Percentiles rank a stretch among this genome's conserved stretches.
Evolutionary conservation across 2,113 vertebrate species (phyloP).

Genomic region (Sinocyclocheilus grahami): DNA sequence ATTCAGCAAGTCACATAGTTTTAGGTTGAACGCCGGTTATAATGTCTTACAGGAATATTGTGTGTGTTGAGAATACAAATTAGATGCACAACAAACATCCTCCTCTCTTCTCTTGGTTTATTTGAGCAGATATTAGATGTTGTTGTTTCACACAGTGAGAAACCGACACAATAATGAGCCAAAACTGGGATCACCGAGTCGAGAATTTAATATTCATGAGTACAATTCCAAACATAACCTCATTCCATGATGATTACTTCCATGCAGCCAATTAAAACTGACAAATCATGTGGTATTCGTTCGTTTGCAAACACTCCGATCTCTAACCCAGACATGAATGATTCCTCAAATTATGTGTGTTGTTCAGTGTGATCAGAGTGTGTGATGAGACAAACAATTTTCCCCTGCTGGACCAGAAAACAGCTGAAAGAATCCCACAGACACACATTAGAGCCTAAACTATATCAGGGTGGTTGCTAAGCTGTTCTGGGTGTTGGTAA

Average conservation of each 20-base stretch:
- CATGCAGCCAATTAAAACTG: constrained; percentile 1
- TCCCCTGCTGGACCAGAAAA: background rate
- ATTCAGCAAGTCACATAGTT: background rate
- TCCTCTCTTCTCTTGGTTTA: background rate
- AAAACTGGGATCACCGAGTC: constrained; percentile 19
- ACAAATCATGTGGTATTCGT: background rate
- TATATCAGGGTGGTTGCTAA: background rate
- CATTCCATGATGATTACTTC: constrained; percentile 2
- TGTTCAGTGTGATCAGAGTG: background rate
- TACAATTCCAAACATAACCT: constrained; percentile 1
- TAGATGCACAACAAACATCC: background rate
- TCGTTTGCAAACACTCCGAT: background rate
- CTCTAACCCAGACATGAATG: background rate
- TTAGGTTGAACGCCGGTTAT: background rate
- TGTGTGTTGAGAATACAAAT: constrained; percentile 24
- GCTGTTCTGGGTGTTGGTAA: no score
- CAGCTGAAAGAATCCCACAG: background rate
- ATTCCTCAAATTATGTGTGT: background rate
- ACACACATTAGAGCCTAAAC: background rate
- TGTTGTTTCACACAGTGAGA: constrained; percentile 12
- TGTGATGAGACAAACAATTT: background rate
- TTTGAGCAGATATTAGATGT: background rate
- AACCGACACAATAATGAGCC: constrained; percentile 17
- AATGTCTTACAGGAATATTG: background rate
- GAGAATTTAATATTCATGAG: constrained; percentile 19